phyloP scores from a whole-genome alignment of 1,140 invertebrate genomes.

The Drosophila lini region DNA sequence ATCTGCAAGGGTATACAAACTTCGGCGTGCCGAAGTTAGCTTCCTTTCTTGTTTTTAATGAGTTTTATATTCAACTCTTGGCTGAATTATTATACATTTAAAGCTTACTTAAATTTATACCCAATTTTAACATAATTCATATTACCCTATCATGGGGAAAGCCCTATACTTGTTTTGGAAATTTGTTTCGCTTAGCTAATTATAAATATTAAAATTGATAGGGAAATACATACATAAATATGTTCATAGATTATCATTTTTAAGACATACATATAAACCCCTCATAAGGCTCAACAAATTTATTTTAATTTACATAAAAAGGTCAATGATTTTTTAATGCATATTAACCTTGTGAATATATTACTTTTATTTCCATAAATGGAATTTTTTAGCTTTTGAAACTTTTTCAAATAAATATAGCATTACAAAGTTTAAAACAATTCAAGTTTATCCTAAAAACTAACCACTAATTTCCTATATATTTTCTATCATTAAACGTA shows the following conservation, averaged over 20 bases:
- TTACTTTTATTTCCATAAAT: not conserved
- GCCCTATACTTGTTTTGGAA: not conserved
- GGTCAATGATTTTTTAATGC: slow-evolving; percentile 2
- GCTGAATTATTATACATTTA: not conserved
- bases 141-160: not conserved
- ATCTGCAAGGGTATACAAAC: too few species aligned
- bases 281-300: not conserved
- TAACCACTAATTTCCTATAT: not conserved
- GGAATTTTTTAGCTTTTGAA: not conserved
- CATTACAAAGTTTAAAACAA: not conserved
- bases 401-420: not conserved
- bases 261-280: not conserved
- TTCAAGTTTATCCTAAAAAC: not conserved
- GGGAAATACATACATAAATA: not conserved
- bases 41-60: too few species aligned
- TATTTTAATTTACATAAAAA: not conserved
- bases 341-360: not conserved
- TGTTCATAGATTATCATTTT: not conserved
- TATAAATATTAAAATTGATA: not conserved
- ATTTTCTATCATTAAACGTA: not conserved
- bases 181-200: not conserved
- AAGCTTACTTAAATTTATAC: not conserved
- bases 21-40: too few species aligned
- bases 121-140: not conserved
- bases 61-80: not conserved